Base-by-base conservation (phyloP, 1,140 invertebrate genomes). In the Diorhabda elongata region DNA sequence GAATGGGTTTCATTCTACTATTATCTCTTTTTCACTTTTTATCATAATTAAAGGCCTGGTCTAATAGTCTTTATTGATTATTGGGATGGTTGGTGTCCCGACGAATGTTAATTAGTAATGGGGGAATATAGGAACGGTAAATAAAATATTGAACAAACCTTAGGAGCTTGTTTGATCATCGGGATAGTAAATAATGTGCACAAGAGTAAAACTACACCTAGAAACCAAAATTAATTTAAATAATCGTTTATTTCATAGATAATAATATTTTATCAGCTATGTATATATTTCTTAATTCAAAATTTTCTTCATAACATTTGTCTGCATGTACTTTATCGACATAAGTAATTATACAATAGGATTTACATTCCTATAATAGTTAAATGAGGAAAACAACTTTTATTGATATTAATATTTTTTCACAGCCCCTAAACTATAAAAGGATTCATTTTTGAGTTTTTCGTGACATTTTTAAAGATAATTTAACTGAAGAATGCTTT, bases 161-260 rank as follows among this genome's bases (percentile, higher is more conserved):
- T 75, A 56, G 64, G 61, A 66, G 65, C 47, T 58, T 71, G 67
- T 70, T 60, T 71, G 60, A 47, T 69, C 65, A 66, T 66, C 69
- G 64, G 69, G 71, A 69, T 71, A 73, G 74, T 71, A 75, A 73
- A 61, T 75, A 69, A 75, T 75, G 70, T 75, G 74, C 70, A 75
- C 74, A 70, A 71, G 45, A 68, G 69, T 71, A 69, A 71, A 69
- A 69, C 69, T 73, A 75, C 70, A 75, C 74, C 74, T 75, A 75
- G 69, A 75, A 74, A 75, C 69, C 70, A 75, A 71, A 52, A 69
- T 60, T 69, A 65, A 67, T 71, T 75, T 73, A 69, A 73, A 70
- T 71, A 68, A 72, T 69, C 69, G 65, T 73, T 71, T 71, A 67
- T 72, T 68, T 71, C 64, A 74, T 68, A 72, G 63, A 43, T 66